phyloP scores from a whole-genome alignment of 2,888 invertebrate species.

The Eumerus sabulonum region DNA sequence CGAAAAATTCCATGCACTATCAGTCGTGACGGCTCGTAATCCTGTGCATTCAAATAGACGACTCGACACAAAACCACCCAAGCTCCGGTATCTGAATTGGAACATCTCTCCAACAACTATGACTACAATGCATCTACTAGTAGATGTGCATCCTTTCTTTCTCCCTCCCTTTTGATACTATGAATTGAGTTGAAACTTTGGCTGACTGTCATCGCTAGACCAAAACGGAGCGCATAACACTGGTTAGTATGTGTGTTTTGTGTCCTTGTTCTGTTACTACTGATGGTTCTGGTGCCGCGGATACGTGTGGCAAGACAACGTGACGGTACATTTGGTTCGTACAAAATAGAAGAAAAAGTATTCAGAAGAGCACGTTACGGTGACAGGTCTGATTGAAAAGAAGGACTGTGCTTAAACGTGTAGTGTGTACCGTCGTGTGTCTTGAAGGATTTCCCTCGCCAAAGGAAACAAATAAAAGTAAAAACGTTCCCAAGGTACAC shows the following conservation, averaged over 20 bases:
- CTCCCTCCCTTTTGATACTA: neutral
- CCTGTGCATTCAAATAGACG: slow-evolving; percentile 38
- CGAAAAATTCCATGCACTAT: slow-evolving; percentile 46
- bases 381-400: slow-evolving; percentile 32
- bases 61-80: neutral
- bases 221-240: no score
- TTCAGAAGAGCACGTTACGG: slow-evolving; percentile 39
- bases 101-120: slow-evolving; percentile 9
- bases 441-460: slow-evolving; percentile 24
- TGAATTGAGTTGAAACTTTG: slow-evolving; percentile 17
- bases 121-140: no score
- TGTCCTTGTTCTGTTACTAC: no score
- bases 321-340: slow-evolving; percentile 28
- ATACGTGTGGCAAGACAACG: slow-evolving; percentile 58
- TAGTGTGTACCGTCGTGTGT: slow-evolving; percentile 10
- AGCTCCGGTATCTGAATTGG: slow-evolving; percentile 17
- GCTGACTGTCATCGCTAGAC: slow-evolving; percentile 1
- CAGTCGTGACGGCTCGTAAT: slow-evolving; percentile 23
- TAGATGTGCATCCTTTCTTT: slow-evolving; percentile 10
- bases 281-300: no score
- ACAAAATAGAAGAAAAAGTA: neutral
- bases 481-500: slow-evolving; percentile 40
- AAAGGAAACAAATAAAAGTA: slow-evolving; percentile 33
- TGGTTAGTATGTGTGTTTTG: no score
- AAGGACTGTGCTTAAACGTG: slow-evolving; percentile 40